Evolutionary conservation across 2,797 vertebrate species (phyloP).

Genomic region (Phataginus tetradactyla): DNA sequence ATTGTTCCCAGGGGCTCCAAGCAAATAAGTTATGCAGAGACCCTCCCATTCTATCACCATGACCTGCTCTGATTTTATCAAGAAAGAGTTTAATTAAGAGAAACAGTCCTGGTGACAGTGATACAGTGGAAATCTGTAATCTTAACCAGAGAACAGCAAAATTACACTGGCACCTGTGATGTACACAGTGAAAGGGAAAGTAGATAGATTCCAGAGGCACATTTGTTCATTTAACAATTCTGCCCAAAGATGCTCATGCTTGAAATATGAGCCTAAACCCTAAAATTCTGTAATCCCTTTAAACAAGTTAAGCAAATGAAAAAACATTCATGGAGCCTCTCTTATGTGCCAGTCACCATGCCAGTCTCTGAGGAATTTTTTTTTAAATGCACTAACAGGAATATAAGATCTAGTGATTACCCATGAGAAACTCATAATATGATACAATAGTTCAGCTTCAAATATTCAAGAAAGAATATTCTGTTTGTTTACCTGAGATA

Average conservation of each 20-base stretch:
- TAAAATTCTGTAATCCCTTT: background rate
- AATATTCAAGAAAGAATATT: conserved; percentile 7
- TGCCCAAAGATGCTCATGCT: background rate
- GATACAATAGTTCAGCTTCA: background rate
- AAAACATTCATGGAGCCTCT: background rate
- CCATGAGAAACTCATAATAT: background rate
- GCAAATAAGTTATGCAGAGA: background rate
- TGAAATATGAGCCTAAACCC: background rate
- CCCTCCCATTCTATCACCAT: background rate
- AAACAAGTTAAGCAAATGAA: conserved; percentile 5
- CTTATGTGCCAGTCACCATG: background rate
- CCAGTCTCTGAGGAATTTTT: background rate
- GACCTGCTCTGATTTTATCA: background rate
- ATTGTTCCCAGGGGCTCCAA: background rate
- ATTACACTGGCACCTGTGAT: background rate
- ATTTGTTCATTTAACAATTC: background rate
- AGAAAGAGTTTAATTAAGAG: background rate
- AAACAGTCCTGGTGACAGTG: background rate
- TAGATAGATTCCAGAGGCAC: background rate
- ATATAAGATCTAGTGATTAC: background rate
- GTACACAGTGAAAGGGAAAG: background rate
- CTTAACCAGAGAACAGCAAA: background rate
- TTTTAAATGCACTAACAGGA: background rate
- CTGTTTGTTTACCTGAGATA: background rate
- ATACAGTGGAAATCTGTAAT: background rate